Base-by-base conservation (phyloP, 2,888 invertebrate genomes). In the Caenorhabditis virilis region DNA sequence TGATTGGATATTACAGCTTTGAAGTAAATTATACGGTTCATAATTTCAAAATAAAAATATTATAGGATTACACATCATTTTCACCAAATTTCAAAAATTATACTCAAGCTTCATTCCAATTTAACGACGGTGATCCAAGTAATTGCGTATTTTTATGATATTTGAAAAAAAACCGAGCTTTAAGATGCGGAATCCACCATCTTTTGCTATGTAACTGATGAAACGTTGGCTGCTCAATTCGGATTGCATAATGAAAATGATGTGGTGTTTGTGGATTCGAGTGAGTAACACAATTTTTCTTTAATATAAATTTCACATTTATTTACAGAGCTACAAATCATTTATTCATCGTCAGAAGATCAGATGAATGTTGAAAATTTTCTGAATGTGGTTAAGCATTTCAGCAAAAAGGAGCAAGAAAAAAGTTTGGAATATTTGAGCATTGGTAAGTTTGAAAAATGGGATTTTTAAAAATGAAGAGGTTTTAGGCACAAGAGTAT, bases 91-190 rank as follows among this genome's bases (percentile, higher is more conserved):
- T 35, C 45, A 38, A 35, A 13, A 66, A 66, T 22, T 66, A 52
- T 36, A 61, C 66, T 30, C 48, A 27, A 22, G 20, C 47, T 2
- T 50, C 60, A 9, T 56, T 39, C 15, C 45, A 56, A 30, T 42
- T 46, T 25, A 16, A 41, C 20, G 43, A 66, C 25, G 66, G 66
- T 11, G 56, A 66, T 47, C 66, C 66, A 6, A 66, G 65, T 65
- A 45, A 39, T 47, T 33, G 22, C 30, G 23, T 25, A 22, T 0
- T 25, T 27, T 13, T 4, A 23, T 23, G 18, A 26, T 9, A 13
- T 38, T 11, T 25, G n/a, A 27, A 35, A 16, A 23, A 38, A 9
- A 51, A 25, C 18, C 15, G 16, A n/a, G 15, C 30, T 56, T 52
- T 22, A 36, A 65, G 65, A 66, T 49, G 38, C 50, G 4, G 66